These are phyloP conservation scores for Cathartes aura DNA, from an alignment of 2,113 vertebrate species.

Conservation along the genomic window DNA sequence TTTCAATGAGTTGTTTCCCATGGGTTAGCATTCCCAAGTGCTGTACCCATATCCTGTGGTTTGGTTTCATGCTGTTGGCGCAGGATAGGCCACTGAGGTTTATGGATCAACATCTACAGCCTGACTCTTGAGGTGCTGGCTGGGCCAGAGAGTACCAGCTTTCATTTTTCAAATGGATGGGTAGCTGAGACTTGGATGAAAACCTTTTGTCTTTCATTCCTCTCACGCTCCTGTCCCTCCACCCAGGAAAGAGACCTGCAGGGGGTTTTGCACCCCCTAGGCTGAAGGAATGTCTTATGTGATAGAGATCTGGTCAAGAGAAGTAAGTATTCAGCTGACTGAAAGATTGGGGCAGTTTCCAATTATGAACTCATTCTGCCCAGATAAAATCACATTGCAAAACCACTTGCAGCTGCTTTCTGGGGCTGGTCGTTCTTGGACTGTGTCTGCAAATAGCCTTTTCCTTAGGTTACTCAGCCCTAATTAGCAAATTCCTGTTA, in stretches of 20 bases:
- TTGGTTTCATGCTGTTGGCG: neutral
- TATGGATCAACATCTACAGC: neutral
- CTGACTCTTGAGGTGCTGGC: neutral
- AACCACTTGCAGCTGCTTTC: slow-evolving; percentile 38
- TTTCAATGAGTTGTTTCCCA: neutral
- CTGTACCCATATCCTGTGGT: neutral
- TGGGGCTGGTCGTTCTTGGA: slow-evolving; percentile 35
- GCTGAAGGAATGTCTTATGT: neutral
- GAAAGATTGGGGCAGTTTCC: neutral
- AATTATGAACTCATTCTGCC: slow-evolving; percentile 29
- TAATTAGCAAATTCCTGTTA: neutral
- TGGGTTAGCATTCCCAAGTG: neutral
- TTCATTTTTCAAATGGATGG: neutral
- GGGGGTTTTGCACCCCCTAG: neutral
- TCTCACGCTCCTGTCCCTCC: neutral
- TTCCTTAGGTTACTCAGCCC: neutral
- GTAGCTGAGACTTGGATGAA: neutral
- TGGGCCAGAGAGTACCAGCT: neutral
- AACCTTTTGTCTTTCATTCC: neutral
- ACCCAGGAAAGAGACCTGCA: neutral
- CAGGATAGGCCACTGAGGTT: neutral
- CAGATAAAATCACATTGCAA: slow-evolving; percentile 42
- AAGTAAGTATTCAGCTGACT: neutral
- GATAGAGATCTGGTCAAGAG: neutral
- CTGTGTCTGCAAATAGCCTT: slow-evolving; percentile 1